These are phyloP conservation scores for Bombus confusus DNA, from an alignment of 1,140 invertebrate genomes.

Conservation along the genomic window DNA sequence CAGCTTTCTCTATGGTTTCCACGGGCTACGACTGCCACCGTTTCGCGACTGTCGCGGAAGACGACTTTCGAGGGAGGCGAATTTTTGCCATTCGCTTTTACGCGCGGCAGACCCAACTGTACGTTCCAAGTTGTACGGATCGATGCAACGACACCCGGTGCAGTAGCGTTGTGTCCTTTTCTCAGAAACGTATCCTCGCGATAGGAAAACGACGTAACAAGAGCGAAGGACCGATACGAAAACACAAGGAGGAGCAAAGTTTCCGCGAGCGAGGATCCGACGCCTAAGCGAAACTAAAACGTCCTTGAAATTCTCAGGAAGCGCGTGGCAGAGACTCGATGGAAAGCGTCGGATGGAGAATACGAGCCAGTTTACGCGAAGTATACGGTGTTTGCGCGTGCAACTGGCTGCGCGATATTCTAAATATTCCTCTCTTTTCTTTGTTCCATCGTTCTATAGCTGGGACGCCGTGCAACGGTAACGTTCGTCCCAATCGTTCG, in stretches of 20 bases:
- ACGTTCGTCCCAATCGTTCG: background rate
- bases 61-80: too few species aligned
- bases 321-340: background rate
- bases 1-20: constrained; percentile 4
- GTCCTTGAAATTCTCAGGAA: background rate
- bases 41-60: background rate
- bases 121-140: background rate
- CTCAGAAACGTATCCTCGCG: background rate
- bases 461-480: background rate
- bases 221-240: background rate
- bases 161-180: background rate
- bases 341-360: background rate
- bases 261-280: background rate
- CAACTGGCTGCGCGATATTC: background rate
- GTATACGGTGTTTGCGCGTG: background rate
- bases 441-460: background rate
- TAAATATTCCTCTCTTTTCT: background rate
- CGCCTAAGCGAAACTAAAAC: background rate
- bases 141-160: background rate
- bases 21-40: background rate
- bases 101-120: too few species aligned
- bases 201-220: background rate
- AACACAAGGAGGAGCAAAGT: background rate
- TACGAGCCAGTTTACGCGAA: background rate
- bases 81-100: too few species aligned